A percentile compares a stretch with the other conserved stretches of the same genome.
These are phyloP conservation scores for Cherax destructor DNA, from an alignment of 1,140 invertebrate species.

Conservation along the genomic window DNA sequence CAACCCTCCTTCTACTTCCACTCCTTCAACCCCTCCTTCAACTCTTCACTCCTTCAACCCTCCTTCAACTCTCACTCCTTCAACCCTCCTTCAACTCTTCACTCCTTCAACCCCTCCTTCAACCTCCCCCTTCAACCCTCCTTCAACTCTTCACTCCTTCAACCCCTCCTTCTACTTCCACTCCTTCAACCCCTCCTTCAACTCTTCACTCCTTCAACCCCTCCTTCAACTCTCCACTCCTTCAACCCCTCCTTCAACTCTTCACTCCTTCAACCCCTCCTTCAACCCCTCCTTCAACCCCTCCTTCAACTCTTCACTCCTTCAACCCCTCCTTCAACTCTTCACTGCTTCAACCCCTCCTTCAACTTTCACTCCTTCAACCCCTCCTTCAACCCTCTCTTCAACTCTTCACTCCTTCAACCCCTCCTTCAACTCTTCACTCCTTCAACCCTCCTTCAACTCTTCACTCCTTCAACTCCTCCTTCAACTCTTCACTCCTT, in stretches of 20 bases:
- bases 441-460: neutral
- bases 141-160: neutral
- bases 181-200: neutral
- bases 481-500: no score
- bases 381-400: no score
- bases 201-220: neutral
- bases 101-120: neutral
- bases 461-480: neutral
- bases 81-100: neutral
- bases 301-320: neutral
- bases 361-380: neutral
- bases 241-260: neutral
- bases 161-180: neutral
- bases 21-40: neutral
- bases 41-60: neutral
- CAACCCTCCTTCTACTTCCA: neutral
- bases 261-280: neutral
- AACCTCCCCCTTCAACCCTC: neutral
- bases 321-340: neutral
- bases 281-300: no score
- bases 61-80: no score
- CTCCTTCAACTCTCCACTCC: no score
- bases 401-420: no score
- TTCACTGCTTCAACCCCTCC: neutral
- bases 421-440: neutral